Base-by-base conservation (phyloP, 1,140 invertebrate genomes). In the Megalonaias nervosa region DNA sequence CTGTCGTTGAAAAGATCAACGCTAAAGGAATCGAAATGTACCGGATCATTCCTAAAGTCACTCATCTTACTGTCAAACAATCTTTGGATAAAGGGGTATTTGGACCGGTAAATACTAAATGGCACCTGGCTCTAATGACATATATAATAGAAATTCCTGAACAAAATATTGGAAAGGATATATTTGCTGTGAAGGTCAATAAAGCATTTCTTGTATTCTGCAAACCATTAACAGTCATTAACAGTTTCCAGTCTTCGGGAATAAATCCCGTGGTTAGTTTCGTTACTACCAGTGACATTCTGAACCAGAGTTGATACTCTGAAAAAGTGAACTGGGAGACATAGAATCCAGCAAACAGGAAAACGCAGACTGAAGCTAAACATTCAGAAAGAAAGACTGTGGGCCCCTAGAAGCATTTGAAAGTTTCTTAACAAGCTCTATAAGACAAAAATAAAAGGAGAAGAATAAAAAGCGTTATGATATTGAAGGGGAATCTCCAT, bases 161-260 rank as follows among this genome's bases (percentile, higher is more conserved):
- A 19, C 23, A 4, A 62, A 23, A 17, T 31, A 68, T 78, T 17
- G 48, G 21, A n/a, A 55, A 67, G 56, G 26, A 38, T 48, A 74
- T 67, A 14, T 78, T 78, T 74, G 55, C 76, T n/a, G 64, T 62
- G 66, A 73, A 73, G 23, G 26, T 78, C 13, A 73, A 31, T 48
- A 64, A 78, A 31, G 62, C 64, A 59, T 78, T 73, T 23, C 2
- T 67, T 16, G 21, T 59, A 0, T 78, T 78, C 64, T 78, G 73
- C 23, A 78, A 78, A 69, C 71, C 76, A 58, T 66, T 62, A 19
- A 73, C 57, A 17, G 66, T 78, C 19, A 78, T 78, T 6, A 78
- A 78, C 62, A 38, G 0, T 21, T 78, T 78, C 38, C 66, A 58
- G 55, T 74, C 65, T 48, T 48, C 9, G 38, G 38, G 69, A 16